Evolutionary conservation across 2,113 vertebrate species (phyloP), one percentile per base, ranked within the genome.

Genomic region (Vidua macroura): DNA sequence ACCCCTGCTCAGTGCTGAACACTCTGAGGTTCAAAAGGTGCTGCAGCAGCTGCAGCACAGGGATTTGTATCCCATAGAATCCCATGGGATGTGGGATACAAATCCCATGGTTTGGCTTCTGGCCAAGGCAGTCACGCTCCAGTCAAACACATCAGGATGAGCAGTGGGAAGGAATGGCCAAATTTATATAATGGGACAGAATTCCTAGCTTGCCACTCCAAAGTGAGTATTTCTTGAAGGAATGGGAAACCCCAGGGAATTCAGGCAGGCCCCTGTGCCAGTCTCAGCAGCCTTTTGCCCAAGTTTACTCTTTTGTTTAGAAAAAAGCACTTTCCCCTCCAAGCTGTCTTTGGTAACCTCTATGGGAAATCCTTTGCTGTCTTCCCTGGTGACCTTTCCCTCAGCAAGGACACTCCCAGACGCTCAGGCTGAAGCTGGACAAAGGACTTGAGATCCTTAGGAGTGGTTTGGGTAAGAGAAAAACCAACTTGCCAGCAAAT

Each of bases 121-220:
- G n/a, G 10, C 8, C 1, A 0, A 21, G 37, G n/a, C 66, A 30
- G 51, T 9, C 31, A 11, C 0, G 0, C 59, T 35, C 49, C 30
- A 18, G 25, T 6, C 63, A 17, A 25, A 70, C 8, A 18, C 56
- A 43, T 6, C 41, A 33, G 41, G 27, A 27, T 2, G 15, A 25
- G 78, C 33, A 43, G 25, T 3, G 56, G 19, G 31, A 39, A 44
- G 56, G 12, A 35, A 59, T 0, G 2, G 73, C 9, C 9, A 51
- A 7, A 13, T 53, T 35, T 30, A 2, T 20, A 5, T 15, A 10
- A 27, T 13, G 31, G n/a, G 37, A 62, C 10, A 22, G 39, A 19
- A 37, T 15, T 49, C 55, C 46, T n/a, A 52, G 3, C 17, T 12
- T 25, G 44, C 13, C 13, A 3, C 39, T 72, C 37, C 7, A 1